Evolutionary conservation across 2,113 vertebrate genomes (phyloP).

Genomic region (Oncorhynchus masou): DNA sequence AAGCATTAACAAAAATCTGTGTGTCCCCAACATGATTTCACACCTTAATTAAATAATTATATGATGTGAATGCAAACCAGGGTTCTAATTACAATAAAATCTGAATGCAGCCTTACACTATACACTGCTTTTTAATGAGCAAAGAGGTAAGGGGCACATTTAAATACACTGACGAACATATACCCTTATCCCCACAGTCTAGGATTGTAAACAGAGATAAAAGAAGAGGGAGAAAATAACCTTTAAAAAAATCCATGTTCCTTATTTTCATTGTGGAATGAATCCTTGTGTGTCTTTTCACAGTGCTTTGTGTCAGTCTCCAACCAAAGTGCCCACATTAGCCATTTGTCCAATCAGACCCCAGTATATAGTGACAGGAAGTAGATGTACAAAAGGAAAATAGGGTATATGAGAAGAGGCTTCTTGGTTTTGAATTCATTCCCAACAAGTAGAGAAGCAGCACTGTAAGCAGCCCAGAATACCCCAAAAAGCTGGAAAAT

Average conservation of each 20-base stretch:
- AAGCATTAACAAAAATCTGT: neutral
- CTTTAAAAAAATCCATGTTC: conserved; percentile 41
- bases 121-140: conserved; percentile 74
- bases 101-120: conserved; percentile 38
- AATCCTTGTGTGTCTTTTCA: conserved; percentile 20
- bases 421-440: conserved; percentile 99
- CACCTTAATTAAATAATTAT: neutral
- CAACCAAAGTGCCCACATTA: conserved; percentile 56
- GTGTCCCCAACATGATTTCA: neutral
- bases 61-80: neutral
- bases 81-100: conserved; percentile 16
- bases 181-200: conserved; percentile 58
- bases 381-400: conserved; percentile 99
- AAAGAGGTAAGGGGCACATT: conserved; percentile 74
- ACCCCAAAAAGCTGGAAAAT: conserved; percentile 88
- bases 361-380: conserved; percentile 98
- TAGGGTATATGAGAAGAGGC: conserved; percentile 97
- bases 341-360: conserved; percentile 78
- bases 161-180: conserved; percentile 78
- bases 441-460: conserved; percentile 94
- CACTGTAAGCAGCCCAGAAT: conserved; percentile 99
- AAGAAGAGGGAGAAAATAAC: conserved; percentile 42
- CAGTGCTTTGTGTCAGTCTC: conserved; percentile 51
- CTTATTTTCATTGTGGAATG: conserved; percentile 25
- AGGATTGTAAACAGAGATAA: conserved; percentile 38